Conservation (phyloP, 2,888 invertebrate species). For the Temnothorax unifasciatus region DNA sequence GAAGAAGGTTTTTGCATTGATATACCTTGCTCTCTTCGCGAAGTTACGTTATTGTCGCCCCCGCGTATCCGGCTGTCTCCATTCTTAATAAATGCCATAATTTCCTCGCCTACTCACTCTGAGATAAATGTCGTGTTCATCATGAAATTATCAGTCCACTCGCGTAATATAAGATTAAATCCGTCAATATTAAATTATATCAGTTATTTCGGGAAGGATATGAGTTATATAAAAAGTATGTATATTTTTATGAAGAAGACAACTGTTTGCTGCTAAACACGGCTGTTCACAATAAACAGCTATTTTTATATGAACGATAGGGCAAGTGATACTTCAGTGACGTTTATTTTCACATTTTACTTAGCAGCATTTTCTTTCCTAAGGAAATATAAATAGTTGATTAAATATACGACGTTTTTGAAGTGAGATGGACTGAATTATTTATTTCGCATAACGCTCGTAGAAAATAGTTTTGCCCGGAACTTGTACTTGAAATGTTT, state of each 20-base stretch:
- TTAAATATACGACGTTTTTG: neutral
- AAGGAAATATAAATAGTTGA: neutral
- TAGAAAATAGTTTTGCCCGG: neutral
- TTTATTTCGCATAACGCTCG: neutral
- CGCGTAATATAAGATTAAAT: neutral
- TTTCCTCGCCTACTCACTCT: neutral
- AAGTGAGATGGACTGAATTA: neutral
- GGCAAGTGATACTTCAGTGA: neutral
- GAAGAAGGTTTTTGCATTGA: conserved; percentile 56
- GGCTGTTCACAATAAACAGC: neutral
- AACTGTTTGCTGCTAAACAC: neutral
- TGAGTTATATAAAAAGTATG: neutral
- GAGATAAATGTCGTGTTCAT: conserved; percentile 6
- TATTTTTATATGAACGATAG: neutral
- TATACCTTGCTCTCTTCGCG: conserved; percentile 40
- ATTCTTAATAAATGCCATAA: conserved; percentile 51
- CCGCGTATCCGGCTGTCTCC: conserved; percentile 33
- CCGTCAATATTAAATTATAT: neutral
- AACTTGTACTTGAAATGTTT: neutral
- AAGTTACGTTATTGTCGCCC: conserved; percentile 54
- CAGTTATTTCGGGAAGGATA: neutral
- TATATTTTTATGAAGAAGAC: neutral
- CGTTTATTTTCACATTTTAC: neutral
- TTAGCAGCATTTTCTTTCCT: neutral
- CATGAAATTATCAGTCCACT: conserved; percentile 20